Base-by-base conservation (phyloP, 2,888 invertebrate genomes). In the Hirtodrosophila trivittata region DNA sequence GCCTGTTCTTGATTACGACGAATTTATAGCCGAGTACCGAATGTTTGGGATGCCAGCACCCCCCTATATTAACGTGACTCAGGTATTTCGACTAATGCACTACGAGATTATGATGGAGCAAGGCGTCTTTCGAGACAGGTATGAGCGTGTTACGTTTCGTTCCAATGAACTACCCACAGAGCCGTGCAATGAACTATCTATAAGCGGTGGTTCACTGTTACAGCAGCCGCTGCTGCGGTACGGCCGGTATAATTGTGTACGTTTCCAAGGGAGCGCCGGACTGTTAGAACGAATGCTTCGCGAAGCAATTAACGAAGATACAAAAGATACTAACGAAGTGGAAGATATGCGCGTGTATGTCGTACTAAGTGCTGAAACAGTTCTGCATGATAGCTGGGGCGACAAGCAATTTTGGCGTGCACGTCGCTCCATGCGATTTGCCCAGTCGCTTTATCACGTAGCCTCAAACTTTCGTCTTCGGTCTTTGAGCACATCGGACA, bases 361-460 rank as follows among this genome's bases (percentile, higher is more conserved):
- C 0, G 57, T 89, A 30, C 68, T 88, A 26, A 95, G 95, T 88
- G 97, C 95, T 9, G 98, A 98, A 91, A 95, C 97, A 56, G 94
- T 96, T 1, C 89, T 98, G 14, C 98, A 98, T 88, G 95, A 97
- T 82, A 91, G 92, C n/a, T 98, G 96, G 91, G 98, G 98, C 0
- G 94, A 94, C 37, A 91, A 91, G 51, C 91, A 93, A 18, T 98
- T 96, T 89, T 98, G 98, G 98, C 91, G 92, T 73, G 96, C 95
- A 13, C 92, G 97, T 62, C 93, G 97, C 75, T 98, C 98, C 84
- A 97, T 99, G 97, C 93, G 96, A 75, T 99, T 98, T 89, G 94
- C 95, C 57, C 91, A 92, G 43, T 89, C 93, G 10, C 92, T 99
- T 0, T 89, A 93, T 7, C 73, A 92, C 41, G 92, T 94, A 28